Evolutionary conservation across 2,113 vertebrate genomes (phyloP), one percentile per base, ranked within the genome.

Genomic region (Morphnarchus princeps): DNA sequence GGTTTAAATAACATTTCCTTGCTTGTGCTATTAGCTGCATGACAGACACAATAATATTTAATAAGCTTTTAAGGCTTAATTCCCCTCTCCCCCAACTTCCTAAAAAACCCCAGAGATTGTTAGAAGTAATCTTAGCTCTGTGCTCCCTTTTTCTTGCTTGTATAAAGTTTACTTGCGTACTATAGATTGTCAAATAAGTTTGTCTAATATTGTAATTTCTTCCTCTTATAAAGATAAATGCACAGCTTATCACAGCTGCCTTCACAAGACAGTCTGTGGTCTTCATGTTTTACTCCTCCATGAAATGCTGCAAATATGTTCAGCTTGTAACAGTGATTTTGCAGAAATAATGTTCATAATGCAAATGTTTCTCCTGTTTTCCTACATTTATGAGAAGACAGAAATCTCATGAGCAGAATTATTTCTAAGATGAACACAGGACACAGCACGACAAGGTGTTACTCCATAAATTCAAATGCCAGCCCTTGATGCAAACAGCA

Each of bases 371-470:
- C 67, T 74, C 29, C 43, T 20, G 6, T 47, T 71, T 65, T 67
- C 22, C 69, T 50, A 0, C 34, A 49, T 50, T 66, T 81, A 45
- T 28, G 31, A 74, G 40, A 7, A 40, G 8, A 29, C 21, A 81
- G 40, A 82, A 74, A 49, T 19, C 69, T 66, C 32, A 40, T 0
- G 0, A 50, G 57, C 25, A 61, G 62, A 65, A 77, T 57, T 71
- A 50, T 61, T 81, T 83, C 26, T 9, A 58, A 62, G n/a, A 73
- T 18, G 19, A 91, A 40, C 20, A 43, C 5, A 59, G 24, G n/a
- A 15, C 13, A 70, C 29, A 59, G 71, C 25, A 65, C 0, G 0
- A 83, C 0, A 0, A 80, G 25, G 7, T 80, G 61, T 65, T 70
- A 74, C 14, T 26, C 6, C 25, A 57, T 66, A 49, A 65, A 82